Evolutionary conservation across 35 echinoderm and acorn worm genomes (phyloP).

Genomic region (Ophiothrix spiculata): DNA sequence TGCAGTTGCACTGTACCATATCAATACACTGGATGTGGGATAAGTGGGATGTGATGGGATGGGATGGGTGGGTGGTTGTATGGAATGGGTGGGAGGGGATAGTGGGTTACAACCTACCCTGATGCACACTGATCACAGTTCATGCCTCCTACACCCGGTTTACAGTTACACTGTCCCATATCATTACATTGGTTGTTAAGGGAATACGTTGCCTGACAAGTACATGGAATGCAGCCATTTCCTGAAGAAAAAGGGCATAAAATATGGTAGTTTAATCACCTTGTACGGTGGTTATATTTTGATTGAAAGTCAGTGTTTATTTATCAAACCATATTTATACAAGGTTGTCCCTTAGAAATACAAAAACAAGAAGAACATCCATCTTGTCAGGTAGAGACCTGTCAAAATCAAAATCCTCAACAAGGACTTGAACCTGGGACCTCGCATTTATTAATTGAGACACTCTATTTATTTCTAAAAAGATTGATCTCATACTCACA

Average conservation of each 20-base stretch:
- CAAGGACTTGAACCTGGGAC: no score
- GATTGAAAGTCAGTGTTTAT: not conserved
- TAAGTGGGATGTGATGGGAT: no score
- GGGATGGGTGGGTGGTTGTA: no score
- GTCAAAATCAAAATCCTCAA: no score
- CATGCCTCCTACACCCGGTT: slow-evolving; percentile 65
- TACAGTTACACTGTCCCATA: slow-evolving; percentile 80
- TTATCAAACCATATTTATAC: not conserved
- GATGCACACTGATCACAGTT: slow-evolving; percentile 44
- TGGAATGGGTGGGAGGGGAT: no score
- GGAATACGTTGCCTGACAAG: slow-evolving; percentile 49
- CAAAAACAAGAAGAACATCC: no score
- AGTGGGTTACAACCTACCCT: slow-evolving; percentile 44
- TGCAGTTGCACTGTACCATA: not conserved
- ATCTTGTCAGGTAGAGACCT: no score
- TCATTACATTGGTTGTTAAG: slow-evolving; percentile 54
- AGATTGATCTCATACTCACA: no score
- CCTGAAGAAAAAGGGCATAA: slow-evolving; percentile 29
- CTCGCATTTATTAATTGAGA: no score
- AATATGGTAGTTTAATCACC: not conserved
- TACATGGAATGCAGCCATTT: slow-evolving; percentile 66
- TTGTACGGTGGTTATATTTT: not conserved
- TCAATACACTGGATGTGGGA: not conserved
- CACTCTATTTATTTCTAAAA: no score
- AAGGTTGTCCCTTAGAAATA: no score